These are phyloP conservation scores for Rhyacichthys aspro DNA, from an alignment of 2,797 vertebrate genomes.

Conservation along the genomic window DNA sequence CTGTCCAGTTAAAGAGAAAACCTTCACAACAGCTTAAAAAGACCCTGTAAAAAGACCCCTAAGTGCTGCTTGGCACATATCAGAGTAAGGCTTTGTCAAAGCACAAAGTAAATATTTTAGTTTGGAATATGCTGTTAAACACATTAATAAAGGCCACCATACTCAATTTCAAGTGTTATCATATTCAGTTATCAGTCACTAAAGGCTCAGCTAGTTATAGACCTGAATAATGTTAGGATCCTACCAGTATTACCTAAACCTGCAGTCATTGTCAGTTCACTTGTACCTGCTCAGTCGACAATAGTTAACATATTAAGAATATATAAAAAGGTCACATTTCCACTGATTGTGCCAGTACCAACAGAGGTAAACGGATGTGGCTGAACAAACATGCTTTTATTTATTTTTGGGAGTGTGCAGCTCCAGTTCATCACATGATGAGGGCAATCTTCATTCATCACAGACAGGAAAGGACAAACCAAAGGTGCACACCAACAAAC, in stretches of 20 bases:
- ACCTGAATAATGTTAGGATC: constrained; percentile 1
- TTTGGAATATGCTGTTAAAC: constrained; percentile 2
- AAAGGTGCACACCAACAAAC: constrained; percentile 4
- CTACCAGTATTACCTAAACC: background rate
- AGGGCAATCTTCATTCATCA: constrained; percentile 14
- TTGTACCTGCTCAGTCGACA: constrained; percentile 3
- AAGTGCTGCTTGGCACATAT: constrained; percentile 19
- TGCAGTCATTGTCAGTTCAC: background rate
- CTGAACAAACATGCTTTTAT: constrained; percentile 9
- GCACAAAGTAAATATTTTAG: constrained; percentile 28
- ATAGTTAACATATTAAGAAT: constrained; percentile 20
- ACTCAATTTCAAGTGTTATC: constrained; percentile 2
- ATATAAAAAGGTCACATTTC: constrained; percentile 48
- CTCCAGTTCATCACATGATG: constrained; percentile 19
- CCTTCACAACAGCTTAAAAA: constrained; percentile 2
- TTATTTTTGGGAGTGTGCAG: constrained; percentile 22
- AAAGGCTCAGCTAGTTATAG: constrained; percentile 24
- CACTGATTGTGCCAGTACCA: constrained; percentile 16
- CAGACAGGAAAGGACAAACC: constrained; percentile 11
- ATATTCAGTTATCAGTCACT: constrained; percentile 8
- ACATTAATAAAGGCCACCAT: constrained; percentile 16
- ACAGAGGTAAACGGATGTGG: constrained; percentile 28
- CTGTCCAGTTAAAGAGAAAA: too few species aligned
- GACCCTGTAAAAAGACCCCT: too few species aligned
- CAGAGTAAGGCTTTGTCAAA: constrained; percentile 12